These are phyloP conservation scores for Epirrhoe alternata DNA, from an alignment of 2,888 invertebrate species.

Conservation along the genomic window DNA sequence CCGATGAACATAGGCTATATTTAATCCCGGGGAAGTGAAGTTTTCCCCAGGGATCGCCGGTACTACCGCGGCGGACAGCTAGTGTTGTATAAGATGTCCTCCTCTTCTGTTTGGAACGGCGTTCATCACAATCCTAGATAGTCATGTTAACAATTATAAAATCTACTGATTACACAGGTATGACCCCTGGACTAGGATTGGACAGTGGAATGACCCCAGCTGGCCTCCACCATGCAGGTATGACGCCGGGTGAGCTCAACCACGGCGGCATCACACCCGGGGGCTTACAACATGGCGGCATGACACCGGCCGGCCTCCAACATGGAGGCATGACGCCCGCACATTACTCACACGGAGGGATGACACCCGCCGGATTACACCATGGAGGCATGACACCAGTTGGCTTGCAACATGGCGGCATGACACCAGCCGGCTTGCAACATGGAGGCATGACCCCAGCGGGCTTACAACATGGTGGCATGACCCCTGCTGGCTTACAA, in stretches of 20 bases:
- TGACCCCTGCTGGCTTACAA: constrained; percentile 73
- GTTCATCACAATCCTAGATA: not conserved
- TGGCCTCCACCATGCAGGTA: constrained; percentile 62
- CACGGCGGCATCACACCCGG: constrained; percentile 65
- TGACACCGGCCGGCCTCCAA: constrained; percentile 44
- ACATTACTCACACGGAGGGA: constrained; percentile 62
- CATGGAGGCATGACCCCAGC: constrained; percentile 79
- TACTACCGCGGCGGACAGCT: no score
- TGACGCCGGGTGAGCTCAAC: constrained; percentile 56
- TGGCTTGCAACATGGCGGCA: constrained; percentile 65
- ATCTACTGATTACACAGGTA: constrained; percentile 29
- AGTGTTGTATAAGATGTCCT: no score
- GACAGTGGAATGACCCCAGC: constrained; percentile 62
- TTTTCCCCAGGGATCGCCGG: no score
- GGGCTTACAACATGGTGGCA: constrained; percentile 64
- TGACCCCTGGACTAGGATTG: constrained; percentile 58
- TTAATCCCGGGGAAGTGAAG: no score
- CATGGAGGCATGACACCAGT: constrained; percentile 68
- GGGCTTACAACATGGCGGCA: constrained; percentile 46
- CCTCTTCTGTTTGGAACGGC: no score
- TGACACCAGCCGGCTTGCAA: constrained; percentile 73
- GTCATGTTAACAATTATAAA: not conserved
- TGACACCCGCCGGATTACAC: constrained; percentile 66
- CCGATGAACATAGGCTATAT: no score
- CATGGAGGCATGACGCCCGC: constrained; percentile 72